These are phyloP conservation scores for Pedionomus torquatus DNA, from an alignment of 2,113 vertebrate species.

Conservation along the genomic window DNA sequence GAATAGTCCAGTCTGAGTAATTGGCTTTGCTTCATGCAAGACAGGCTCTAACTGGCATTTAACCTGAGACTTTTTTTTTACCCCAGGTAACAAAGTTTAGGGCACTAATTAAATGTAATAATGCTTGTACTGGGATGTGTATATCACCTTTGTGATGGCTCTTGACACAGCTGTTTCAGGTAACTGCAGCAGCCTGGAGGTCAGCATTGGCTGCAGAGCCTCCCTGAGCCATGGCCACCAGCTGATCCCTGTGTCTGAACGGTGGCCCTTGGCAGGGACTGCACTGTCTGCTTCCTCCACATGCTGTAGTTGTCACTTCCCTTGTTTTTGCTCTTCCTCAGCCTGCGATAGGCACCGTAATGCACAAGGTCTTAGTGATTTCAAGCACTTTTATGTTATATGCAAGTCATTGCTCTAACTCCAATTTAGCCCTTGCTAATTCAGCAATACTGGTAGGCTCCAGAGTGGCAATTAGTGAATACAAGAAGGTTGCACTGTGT, in stretches of 20 bases:
- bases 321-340: neutral
- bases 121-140: neutral
- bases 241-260: neutral
- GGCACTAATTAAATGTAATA: neutral
- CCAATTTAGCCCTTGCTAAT: slow-evolving; percentile 27
- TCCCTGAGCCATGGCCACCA: accelerated
- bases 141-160: neutral
- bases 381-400: slow-evolving; percentile 24
- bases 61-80: neutral
- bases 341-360: neutral
- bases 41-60: neutral
- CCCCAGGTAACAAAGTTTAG: neutral
- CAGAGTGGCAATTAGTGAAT: slow-evolving; percentile 65
- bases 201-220: neutral
- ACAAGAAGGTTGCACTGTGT: slow-evolving; percentile 49
- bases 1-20: neutral
- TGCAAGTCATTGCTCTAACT: slow-evolving; percentile 34
- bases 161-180: neutral
- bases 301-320: accelerated
- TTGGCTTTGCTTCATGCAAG: neutral
- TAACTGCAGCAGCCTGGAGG: neutral
- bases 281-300: neutral
- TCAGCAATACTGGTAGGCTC: slow-evolving; percentile 37
- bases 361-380: slow-evolving; percentile 1
- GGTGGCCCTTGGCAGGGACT: accelerated